These are phyloP conservation scores for Herminia tarsipennalis DNA, from an alignment of 2,888 invertebrate genomes.

Conservation along the genomic window DNA sequence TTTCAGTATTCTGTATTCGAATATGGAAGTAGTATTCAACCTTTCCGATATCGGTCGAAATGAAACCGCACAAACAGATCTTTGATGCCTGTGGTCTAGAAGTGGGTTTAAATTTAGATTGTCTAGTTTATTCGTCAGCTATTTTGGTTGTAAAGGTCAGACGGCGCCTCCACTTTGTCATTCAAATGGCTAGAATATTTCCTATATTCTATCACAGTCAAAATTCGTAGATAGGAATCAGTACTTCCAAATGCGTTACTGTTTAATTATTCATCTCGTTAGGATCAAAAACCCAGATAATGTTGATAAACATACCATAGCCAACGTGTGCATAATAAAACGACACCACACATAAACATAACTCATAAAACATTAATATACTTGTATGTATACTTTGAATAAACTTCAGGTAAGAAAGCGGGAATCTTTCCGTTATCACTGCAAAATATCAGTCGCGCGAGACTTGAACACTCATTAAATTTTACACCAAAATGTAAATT, in stretches of 20 bases:
- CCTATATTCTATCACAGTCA: neutral
- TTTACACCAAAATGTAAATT: slow-evolving; percentile 35
- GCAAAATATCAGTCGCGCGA: slow-evolving; percentile 20
- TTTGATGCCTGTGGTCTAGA: neutral
- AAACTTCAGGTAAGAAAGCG: slow-evolving; percentile 9
- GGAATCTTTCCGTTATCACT: slow-evolving; percentile 21
- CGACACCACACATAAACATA: slow-evolving; percentile 6
- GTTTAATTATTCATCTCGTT: too few relatives aligned
- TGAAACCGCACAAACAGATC: neutral
- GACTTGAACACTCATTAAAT: slow-evolving; percentile 30
- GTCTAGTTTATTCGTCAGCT: neutral
- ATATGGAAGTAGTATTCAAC: neutral
- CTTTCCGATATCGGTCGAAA: neutral
- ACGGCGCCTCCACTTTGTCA: too few relatives aligned
- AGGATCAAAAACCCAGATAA: neutral
- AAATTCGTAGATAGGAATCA: neutral
- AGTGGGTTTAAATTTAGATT: neutral
- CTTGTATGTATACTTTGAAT: neutral
- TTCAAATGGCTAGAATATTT: too few relatives aligned
- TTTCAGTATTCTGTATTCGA: neutral
- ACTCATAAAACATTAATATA: slow-evolving; percentile 12
- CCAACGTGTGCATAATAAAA: neutral
- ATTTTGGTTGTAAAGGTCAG: neutral
- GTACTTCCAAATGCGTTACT: neutral
- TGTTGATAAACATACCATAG: neutral